A percentile compares a stretch with the other conserved stretches of the same genome.
Evolutionary conservation across 2,888 invertebrate genomes (phyloP).

Genomic region (Leucophora obtusa): DNA sequence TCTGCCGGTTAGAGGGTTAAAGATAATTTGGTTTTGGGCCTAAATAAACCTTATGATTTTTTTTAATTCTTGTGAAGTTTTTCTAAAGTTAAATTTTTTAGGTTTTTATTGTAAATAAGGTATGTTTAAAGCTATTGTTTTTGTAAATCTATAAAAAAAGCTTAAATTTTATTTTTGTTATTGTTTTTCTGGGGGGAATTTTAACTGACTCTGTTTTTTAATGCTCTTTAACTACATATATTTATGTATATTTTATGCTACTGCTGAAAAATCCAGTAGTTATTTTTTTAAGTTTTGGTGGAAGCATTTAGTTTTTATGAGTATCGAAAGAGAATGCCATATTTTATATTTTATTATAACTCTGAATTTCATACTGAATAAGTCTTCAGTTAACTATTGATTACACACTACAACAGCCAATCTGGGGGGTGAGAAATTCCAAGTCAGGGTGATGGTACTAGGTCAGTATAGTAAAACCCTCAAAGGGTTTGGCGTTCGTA

Average conservation of each 20-base stretch:
- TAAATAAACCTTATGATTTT: not conserved
- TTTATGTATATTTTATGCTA: not conserved
- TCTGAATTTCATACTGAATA: no score
- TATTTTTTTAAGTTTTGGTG: not conserved
- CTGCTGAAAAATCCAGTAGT: not conserved
- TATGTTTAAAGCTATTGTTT: not conserved
- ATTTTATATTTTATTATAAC: no score
- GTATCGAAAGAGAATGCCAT: not conserved
- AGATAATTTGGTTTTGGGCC: not conserved
- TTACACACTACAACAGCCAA: no score
- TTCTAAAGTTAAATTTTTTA: not conserved
- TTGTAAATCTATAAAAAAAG: constrained; percentile 1
- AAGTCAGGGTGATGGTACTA: no score
- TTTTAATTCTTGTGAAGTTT: constrained; percentile 13
- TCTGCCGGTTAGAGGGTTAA: no score
- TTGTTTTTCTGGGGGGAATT: not conserved
- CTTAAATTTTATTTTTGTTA: not conserved
- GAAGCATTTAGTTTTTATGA: not conserved
- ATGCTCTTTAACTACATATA: constrained; percentile 28
- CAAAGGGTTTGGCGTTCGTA: no score
- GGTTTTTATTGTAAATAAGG: not conserved
- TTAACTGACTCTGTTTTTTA: not conserved
- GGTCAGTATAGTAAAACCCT: no score
- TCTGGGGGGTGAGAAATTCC: no score
- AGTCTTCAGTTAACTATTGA: no score